These are phyloP conservation scores for Sturnus vulgaris DNA, from an alignment of 2,113 vertebrate genomes.

Conservation along the genomic window DNA sequence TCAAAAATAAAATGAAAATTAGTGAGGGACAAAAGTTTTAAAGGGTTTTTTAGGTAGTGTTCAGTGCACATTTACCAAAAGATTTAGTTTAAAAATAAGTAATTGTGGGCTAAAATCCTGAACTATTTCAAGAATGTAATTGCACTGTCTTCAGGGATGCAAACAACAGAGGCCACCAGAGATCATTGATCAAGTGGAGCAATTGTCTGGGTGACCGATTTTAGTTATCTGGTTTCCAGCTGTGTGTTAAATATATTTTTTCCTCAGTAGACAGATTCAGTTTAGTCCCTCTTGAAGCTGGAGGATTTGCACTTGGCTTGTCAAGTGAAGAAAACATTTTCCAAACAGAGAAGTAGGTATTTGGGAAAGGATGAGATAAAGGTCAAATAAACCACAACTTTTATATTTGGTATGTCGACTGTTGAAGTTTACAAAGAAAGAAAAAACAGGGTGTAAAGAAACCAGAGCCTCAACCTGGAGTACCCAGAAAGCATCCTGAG, in stretches of 20 bases:
- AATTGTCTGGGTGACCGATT: not conserved
- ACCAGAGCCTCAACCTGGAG: not conserved
- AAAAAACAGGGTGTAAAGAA: not conserved
- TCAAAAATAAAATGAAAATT: not conserved
- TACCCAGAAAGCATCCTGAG: not conserved
- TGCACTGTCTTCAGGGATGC: not conserved
- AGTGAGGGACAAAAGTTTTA: not conserved
- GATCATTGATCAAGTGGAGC: not conserved
- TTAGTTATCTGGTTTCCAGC: not conserved
- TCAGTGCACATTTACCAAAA: not conserved
- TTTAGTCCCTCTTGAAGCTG: not conserved
- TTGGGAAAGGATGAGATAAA: not conserved
- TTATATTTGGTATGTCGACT: not conserved
- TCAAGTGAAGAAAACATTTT: conserved; percentile 33
- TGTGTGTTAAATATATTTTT: not conserved
- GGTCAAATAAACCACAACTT: not conserved
- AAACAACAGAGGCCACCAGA: not conserved
- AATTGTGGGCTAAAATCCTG: not conserved
- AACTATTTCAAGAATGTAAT: not conserved
- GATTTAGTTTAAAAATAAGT: not conserved
- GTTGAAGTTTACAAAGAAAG: not conserved
- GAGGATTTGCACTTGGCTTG: not conserved
- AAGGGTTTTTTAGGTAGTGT: not conserved
- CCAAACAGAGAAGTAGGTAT: not conserved
- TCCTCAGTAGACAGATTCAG: not conserved